Evolutionary conservation across 2,888 invertebrate genomes (phyloP).

Genomic region (Zygaena filipendulae): DNA sequence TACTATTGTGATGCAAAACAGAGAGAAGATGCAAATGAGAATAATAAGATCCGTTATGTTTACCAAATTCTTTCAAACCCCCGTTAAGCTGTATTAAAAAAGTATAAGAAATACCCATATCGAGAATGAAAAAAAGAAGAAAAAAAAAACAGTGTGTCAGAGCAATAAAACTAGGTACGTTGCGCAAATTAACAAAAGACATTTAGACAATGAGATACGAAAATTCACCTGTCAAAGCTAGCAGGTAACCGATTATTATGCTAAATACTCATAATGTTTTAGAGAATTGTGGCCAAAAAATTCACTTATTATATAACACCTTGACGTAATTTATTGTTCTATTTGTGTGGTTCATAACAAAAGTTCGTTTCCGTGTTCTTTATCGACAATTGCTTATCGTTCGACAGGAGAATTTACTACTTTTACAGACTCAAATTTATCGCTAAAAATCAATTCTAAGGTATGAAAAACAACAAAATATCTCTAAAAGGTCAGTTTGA

Average conservation of each 20-base stretch:
- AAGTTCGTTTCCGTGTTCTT: slow-evolving; percentile 62
- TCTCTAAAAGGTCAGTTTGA: neutral
- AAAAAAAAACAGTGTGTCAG: slow-evolving; percentile 19
- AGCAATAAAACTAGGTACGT: slow-evolving; percentile 26
- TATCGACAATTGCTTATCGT: slow-evolving; percentile 50
- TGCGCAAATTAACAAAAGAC: slow-evolving; percentile 48
- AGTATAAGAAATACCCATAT: slow-evolving; percentile 20
- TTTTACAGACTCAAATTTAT: slow-evolving; percentile 13
- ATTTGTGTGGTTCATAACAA: slow-evolving; percentile 53
- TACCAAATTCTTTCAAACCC: slow-evolving; percentile 40
- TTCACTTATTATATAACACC: slow-evolving; percentile 47
- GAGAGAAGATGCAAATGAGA: slow-evolving; percentile 47
- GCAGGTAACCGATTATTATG: slow-evolving; percentile 65
- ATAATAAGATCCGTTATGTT: slow-evolving; percentile 48
- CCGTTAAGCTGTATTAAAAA: slow-evolving; percentile 51
- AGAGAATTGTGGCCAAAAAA: slow-evolving; percentile 55
- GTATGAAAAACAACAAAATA: too few relatives aligned
- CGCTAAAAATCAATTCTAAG: neutral
- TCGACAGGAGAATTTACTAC: slow-evolving; percentile 48
- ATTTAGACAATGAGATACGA: slow-evolving; percentile 32
- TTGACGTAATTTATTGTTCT: slow-evolving; percentile 60
- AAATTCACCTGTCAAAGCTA: slow-evolving; percentile 52
- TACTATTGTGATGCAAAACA: too few relatives aligned
- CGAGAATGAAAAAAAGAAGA: neutral
- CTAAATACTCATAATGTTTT: slow-evolving; percentile 54